These are phyloP conservation scores for Xylocampa areola DNA, from an alignment of 2,888 invertebrate genomes.

Conservation along the genomic window DNA sequence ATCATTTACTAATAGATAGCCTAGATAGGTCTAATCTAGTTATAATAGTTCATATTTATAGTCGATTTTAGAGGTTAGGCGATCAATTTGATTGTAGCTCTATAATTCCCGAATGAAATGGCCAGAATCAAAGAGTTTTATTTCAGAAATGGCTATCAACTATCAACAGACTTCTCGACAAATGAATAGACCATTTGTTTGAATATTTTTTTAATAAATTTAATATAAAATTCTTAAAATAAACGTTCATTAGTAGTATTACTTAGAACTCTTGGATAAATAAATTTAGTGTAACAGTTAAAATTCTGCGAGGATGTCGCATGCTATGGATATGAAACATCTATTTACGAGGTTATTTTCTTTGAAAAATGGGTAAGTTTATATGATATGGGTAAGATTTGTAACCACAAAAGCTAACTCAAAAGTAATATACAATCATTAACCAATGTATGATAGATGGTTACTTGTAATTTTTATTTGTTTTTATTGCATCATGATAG, in stretches of 20 bases:
- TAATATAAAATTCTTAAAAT: conserved; percentile 17
- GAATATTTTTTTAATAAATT: conserved; percentile 22
- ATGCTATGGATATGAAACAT: conserved; percentile 83
- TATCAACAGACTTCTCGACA: conserved; percentile 18
- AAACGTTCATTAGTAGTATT: conserved; percentile 10
- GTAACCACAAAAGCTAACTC: conserved; percentile 16
- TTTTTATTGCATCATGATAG: conserved; percentile 46
- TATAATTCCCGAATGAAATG: conserved; percentile 6
- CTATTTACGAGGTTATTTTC: conserved; percentile 86
- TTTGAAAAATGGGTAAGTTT: conserved; percentile 83
- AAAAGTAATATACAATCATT: conserved; percentile 1
- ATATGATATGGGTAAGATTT: conserved; percentile 1
- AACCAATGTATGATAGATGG: not conserved
- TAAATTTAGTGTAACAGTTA: conserved; percentile 22
- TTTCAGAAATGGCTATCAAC: conserved; percentile 19
- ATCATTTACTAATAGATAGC: too few species aligned
- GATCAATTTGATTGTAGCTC: not conserved
- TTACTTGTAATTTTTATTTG: not conserved
- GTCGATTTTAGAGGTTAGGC: too few species aligned
- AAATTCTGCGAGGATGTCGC: conserved; percentile 74
- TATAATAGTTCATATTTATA: too few species aligned
- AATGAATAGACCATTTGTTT: conserved; percentile 19
- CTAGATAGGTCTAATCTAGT: too few species aligned
- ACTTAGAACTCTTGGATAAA: conserved; percentile 3
- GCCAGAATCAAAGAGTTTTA: not conserved